These are phyloP conservation scores for Rhinoraja longicauda DNA, from an alignment of 2,797 vertebrate species.

Conservation along the genomic window DNA sequence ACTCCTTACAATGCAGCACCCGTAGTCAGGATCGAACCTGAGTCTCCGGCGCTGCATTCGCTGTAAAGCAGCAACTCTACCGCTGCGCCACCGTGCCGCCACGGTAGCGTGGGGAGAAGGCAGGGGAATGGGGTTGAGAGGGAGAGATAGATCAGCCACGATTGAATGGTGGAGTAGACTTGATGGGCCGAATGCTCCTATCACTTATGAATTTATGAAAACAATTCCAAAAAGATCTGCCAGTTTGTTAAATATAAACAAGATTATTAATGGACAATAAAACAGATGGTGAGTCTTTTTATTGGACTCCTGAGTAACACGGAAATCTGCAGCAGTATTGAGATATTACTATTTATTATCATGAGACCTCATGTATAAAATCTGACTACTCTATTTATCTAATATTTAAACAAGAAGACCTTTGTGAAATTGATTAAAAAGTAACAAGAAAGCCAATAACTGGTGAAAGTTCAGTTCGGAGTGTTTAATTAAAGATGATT, in stretches of 20 bases:
- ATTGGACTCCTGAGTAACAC: conserved; percentile 36
- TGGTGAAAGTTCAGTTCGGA: neutral
- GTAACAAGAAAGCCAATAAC: neutral
- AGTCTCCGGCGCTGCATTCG: no score
- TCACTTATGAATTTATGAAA: no score
- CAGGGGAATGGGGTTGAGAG: no score
- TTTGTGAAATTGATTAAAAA: neutral
- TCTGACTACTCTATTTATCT: neutral
- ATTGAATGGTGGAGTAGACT: no score
- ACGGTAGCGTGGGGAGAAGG: no score
- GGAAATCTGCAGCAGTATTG: conserved; percentile 39
- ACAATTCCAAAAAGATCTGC: no score
- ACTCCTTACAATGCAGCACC: no score
- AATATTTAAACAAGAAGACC: neutral
- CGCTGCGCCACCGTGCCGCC: no score
- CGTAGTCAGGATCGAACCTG: no score
- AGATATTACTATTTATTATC: conserved; percentile 41
- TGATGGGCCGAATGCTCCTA: no score
- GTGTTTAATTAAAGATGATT: neutral
- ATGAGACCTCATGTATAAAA: neutral
- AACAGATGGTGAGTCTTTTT: neutral
- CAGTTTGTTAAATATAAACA: neutral
- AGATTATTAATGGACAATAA: neutral
- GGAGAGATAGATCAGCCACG: no score
- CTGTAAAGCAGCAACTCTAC: no score